A percentile compares a stretch with the other conserved stretches of the same genome.
These are phyloP conservation scores for Epirrhoe alternata DNA, from an alignment of 2,888 invertebrate genomes.

Conservation along the genomic window DNA sequence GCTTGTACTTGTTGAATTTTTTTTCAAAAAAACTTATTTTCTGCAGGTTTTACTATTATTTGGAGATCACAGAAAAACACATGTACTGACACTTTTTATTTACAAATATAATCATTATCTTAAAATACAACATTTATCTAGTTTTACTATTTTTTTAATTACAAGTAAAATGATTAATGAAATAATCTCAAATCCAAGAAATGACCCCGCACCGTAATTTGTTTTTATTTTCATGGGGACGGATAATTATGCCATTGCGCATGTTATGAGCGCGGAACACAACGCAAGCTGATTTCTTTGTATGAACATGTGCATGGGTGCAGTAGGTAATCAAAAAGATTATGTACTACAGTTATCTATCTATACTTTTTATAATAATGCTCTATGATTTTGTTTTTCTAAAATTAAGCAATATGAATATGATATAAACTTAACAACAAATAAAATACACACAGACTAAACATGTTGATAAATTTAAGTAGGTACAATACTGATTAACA, in stretches of 20 bases:
- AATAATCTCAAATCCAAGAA: not conserved
- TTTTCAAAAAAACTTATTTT: too few relatives aligned
- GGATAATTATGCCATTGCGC: not conserved
- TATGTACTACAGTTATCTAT: not conserved
- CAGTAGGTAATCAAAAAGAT: not conserved
- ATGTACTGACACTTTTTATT: constrained; percentile 17
- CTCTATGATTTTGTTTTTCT: not conserved
- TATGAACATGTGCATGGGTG: not conserved
- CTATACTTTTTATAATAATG: not conserved
- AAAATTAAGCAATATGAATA: not conserved
- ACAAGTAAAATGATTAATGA: not conserved
- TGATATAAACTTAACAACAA: constrained; percentile 35
- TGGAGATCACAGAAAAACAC: not conserved
- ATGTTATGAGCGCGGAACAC: not conserved
- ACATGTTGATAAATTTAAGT: constrained; percentile 19
- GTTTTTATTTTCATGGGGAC: not conserved
- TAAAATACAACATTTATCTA: constrained; percentile 3
- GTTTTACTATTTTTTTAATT: not conserved
- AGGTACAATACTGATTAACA: constrained; percentile 30
- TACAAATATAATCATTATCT: constrained; percentile 31
- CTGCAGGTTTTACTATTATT: not conserved
- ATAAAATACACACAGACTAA: constrained; percentile 20
- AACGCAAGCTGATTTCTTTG: not conserved
- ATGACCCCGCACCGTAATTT: not conserved
- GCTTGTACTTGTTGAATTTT: too few relatives aligned